Percentiles rank a stretch among this genome's conserved stretches.
These are phyloP conservation scores for Linnaemya vulpina DNA, from an alignment of 2,888 invertebrate species.

Conservation along the genomic window DNA sequence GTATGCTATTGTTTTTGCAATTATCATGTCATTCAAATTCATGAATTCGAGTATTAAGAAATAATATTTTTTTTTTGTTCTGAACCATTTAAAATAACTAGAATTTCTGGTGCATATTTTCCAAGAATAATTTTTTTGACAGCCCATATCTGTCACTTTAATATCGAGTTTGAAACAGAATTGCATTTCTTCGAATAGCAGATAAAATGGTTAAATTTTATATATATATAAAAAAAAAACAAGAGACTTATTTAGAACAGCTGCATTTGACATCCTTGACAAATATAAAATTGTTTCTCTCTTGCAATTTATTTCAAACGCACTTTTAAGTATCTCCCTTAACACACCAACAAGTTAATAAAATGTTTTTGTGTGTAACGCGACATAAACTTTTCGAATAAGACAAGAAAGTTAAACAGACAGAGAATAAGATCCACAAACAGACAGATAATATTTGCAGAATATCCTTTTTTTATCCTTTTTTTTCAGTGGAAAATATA, in stretches of 20 bases:
- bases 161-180: background rate
- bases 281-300: background rate
- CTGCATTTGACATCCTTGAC: constrained; percentile 30
- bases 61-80: no score
- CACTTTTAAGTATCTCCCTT: background rate
- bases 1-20: no score
- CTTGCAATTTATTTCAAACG: background rate
- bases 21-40: no score
- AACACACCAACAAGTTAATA: constrained; percentile 19
- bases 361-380: background rate
- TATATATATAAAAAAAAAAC: background rate
- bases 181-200: background rate
- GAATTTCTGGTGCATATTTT: background rate
- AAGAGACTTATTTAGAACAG: constrained; percentile 44
- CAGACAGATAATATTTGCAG: constrained; percentile 20
- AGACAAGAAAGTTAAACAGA: background rate
- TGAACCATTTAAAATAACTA: no score
- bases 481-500: background rate
- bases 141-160: background rate
- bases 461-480: background rate
- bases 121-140: background rate
- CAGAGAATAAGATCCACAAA: background rate
- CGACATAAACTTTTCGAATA: background rate
- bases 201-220: background rate
- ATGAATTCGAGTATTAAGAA: no score